Evolutionary conservation across 2,888 invertebrate species (phyloP).

Genomic region (Barypeithes pellucidus): DNA sequence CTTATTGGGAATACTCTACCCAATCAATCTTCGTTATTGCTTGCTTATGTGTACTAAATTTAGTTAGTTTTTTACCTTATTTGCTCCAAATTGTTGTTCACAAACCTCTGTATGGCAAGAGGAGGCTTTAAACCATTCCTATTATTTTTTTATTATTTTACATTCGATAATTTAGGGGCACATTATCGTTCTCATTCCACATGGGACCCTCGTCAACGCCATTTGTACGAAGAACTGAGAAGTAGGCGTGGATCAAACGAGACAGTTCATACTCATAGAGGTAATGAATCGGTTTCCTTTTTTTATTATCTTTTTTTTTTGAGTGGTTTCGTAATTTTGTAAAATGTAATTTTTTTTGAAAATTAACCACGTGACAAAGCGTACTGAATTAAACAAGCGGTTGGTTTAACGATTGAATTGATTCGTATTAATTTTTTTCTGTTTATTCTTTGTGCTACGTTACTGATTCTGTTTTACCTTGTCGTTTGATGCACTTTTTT

Average conservation of each 20-base stretch:
- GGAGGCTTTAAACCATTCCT: conserved; percentile 39
- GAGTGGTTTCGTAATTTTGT: conserved; percentile 16
- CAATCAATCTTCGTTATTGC: no score
- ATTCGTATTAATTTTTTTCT: not conserved
- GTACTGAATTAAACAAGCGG: not conserved
- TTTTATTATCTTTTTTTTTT: conserved; percentile 31
- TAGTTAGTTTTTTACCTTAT: conserved; percentile 42
- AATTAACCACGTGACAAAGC: conserved; percentile 5
- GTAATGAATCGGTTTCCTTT: conserved; percentile 61
- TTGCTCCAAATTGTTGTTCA: conserved; percentile 34
- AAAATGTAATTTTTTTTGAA: conserved; percentile 10
- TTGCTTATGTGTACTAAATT: conserved; percentile 42
- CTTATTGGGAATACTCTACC: no score
- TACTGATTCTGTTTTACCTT: conserved; percentile 6
- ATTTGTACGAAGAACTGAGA: conserved; percentile 92
- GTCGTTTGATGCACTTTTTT: conserved; percentile 2
- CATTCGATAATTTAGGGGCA: conserved; percentile 65
- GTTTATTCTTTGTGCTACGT: conserved; percentile 3
- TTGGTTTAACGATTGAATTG: not conserved
- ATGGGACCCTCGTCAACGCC: conserved; percentile 88
- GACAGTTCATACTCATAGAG: conserved; percentile 76
- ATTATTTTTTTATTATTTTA: conserved; percentile 52
- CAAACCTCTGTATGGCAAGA: conserved; percentile 43
- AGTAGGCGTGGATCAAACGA: conserved; percentile 81
- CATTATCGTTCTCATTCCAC: conserved; percentile 79